Evolutionary conservation across 2,113 vertebrate genomes (phyloP).

Genomic region (Muscicapa adusta): DNA sequence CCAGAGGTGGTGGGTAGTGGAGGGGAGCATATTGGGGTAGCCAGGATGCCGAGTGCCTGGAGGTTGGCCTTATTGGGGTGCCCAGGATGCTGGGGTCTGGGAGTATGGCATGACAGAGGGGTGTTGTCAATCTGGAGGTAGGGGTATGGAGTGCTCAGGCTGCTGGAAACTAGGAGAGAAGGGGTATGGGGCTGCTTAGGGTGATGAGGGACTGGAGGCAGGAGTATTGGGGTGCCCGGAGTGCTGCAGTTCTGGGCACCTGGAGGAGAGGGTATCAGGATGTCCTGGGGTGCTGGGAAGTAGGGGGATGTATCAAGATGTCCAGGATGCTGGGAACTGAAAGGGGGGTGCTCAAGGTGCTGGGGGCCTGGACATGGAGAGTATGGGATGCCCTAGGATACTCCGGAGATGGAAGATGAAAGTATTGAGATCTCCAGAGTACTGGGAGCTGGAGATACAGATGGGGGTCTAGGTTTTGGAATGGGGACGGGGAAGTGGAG

Average conservation of each 20-base stretch:
- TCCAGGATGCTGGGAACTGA: background rate
- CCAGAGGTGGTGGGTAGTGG: too few species aligned
- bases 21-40: background rate
- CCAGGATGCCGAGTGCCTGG: too few species aligned
- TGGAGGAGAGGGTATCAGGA: background rate
- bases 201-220: background rate
- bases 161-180: background rate
- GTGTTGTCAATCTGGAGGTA: background rate
- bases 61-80: background rate
- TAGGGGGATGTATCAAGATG: background rate
- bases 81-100: background rate
- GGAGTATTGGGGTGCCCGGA: background rate
- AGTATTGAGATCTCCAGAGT: background rate
- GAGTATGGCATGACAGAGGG: background rate
- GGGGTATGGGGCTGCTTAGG: background rate
- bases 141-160: background rate
- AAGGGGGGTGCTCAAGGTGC: background rate
- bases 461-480: background rate
- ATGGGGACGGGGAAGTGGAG: background rate
- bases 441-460: background rate
- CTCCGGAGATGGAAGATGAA: background rate
- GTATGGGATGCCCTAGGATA: background rate
- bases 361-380: background rate
- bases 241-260: background rate
- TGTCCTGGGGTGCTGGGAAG: background rate